phyloP scores from a whole-genome alignment of 1,140 invertebrate genomes.

The Psilanteris sp. region DNA sequence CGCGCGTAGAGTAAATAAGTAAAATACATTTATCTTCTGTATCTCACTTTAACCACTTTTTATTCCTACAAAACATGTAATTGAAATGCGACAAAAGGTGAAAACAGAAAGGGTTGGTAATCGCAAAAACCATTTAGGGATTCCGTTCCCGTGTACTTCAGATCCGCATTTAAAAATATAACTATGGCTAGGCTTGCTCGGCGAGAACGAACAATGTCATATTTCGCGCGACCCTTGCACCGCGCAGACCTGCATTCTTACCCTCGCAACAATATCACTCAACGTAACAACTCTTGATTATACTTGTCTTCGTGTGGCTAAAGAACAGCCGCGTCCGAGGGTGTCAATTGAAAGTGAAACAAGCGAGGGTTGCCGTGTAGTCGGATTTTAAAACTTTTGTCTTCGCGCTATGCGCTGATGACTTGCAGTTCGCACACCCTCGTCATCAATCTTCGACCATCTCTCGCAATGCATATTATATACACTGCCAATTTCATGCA shows the following conservation, averaged over 20 bases:
- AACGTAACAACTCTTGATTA: slow-evolving; percentile 59
- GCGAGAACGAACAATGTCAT: slow-evolving; percentile 28
- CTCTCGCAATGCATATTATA: slow-evolving; percentile 24
- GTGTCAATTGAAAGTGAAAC: slow-evolving; percentile 56
- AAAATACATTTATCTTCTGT: slow-evolving; percentile 15
- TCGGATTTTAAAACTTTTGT: slow-evolving; percentile 66
- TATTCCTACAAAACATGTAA: slow-evolving; percentile 31
- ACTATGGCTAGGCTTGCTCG: neutral
- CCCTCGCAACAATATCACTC: slow-evolving; percentile 60
- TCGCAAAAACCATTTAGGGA: slow-evolving; percentile 42
- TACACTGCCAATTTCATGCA: slow-evolving; percentile 21
- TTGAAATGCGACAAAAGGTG: slow-evolving; percentile 41
- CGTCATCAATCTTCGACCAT: slow-evolving; percentile 70
- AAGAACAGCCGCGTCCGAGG: slow-evolving; percentile 47
- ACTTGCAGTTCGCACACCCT: slow-evolving; percentile 60
- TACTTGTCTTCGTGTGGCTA: slow-evolving; percentile 40
- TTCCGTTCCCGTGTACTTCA: slow-evolving; percentile 28
- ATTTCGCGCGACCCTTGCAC: slow-evolving; percentile 35
- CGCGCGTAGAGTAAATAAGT: too few relatives aligned
- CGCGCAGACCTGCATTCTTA: slow-evolving; percentile 29
- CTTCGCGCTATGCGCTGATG: slow-evolving; percentile 62
- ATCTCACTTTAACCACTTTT: slow-evolving; percentile 18
- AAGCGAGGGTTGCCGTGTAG: slow-evolving; percentile 26
- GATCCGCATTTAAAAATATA: slow-evolving; percentile 47
- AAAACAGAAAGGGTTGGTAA: slow-evolving; percentile 16